Percentiles rank a stretch among this genome's conserved stretches.
phyloP scores from a whole-genome alignment of 2,113 vertebrate genomes.

The Marmota monax region DNA sequence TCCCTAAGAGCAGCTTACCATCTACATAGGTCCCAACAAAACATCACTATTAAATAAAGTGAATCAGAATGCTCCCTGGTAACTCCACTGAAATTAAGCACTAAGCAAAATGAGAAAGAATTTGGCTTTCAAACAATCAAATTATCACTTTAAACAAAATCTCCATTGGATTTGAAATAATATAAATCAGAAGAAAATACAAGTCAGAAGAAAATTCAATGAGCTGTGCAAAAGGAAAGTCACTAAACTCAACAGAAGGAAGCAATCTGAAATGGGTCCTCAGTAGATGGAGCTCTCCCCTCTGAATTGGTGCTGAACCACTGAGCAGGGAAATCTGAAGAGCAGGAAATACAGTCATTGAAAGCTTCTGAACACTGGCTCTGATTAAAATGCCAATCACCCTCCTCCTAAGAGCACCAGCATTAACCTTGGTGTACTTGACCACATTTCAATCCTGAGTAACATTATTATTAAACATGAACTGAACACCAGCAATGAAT shows the following conservation, averaged over 20 bases:
- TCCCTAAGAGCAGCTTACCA: constrained; percentile 6
- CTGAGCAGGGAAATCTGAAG: constrained; percentile 12
- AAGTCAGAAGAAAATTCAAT: constrained; percentile 72
- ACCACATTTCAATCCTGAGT: constrained; percentile 57
- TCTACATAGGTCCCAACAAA: not conserved
- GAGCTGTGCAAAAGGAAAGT: constrained; percentile 56
- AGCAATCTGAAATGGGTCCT: not conserved
- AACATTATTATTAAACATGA: constrained; percentile 69
- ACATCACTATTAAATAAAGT: not conserved
- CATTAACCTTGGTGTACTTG: not conserved
- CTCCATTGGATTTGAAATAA: constrained; percentile 4
- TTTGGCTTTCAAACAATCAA: constrained; percentile 66
- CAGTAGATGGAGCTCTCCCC: constrained; percentile 60
- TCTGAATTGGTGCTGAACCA: not conserved
- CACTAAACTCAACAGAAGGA: not conserved
- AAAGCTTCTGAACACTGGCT: constrained; percentile 31
- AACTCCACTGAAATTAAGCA: constrained; percentile 39
- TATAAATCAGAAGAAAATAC: constrained; percentile 68
- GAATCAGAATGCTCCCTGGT: constrained; percentile 21
- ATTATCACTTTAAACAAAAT: constrained; percentile 63
- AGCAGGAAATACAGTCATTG: constrained; percentile 53
- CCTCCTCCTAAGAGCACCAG: constrained; percentile 58
- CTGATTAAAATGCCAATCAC: constrained; percentile 77
- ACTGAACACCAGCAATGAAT: constrained; percentile 19
- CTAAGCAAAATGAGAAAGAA: constrained; percentile 65